Base-by-base conservation (phyloP, 2,113 vertebrate genomes). In the Pycnonotus jocosus region DNA sequence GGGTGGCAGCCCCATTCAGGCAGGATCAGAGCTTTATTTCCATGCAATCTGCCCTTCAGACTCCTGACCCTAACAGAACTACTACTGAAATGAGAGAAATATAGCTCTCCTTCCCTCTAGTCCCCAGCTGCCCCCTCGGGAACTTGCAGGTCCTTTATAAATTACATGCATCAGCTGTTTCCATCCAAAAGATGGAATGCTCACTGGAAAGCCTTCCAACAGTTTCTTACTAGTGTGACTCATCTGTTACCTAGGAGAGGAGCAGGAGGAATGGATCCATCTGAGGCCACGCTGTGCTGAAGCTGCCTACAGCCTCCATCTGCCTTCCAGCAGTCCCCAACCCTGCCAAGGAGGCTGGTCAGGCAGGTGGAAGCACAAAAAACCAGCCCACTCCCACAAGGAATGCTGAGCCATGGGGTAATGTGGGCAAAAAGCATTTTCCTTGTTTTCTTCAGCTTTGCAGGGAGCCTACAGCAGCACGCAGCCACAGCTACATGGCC, bases 221-320 rank as follows among this genome's bases (percentile, higher is more conserved):
- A 78, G 72, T 47, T 78, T 78, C 91, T 71, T 62, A 54, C 68
- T 44, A 74, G 51, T 2, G 2, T 96, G 95, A 96, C 68, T 97
- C 95, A 95, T 93, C 79, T 90, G 88, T 95, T 93, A 88, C 91
- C 94, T 92, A 92, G 94, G 96, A 96, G 96, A 97, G 68, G 58
- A 95, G 56, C 79, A 66, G 80, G 72, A 94, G 56, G 76, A 44
- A 91, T 25, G 60, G 88, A 81, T 95, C 68, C 86, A 70, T 88
- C 72, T 70, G 86, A 95, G 80, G 77, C 80, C 60, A 94, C 17
- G 10, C 72, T 83, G 62, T 1, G 24, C 71, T 62, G 71, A 73
- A 88, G 64, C 94, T 91, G 96, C 92, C 95, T 88, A 96, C 95
- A 83, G 76, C 47, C 78, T 88, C 94, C 92, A 94, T 95, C 91